phyloP scores from a whole-genome alignment of 2,888 invertebrate genomes.

The Chesias legatella region DNA sequence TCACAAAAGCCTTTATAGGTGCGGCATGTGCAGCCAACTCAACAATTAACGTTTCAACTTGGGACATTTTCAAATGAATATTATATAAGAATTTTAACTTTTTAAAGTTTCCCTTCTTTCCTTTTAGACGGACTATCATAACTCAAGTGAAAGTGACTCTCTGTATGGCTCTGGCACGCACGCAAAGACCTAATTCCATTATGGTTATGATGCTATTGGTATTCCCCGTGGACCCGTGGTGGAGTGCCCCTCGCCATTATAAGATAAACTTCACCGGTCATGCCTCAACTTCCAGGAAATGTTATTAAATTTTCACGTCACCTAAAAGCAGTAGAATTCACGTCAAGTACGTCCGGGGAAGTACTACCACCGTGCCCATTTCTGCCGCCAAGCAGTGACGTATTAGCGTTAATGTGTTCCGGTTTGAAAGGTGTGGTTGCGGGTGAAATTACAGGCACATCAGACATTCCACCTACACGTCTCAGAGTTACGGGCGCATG shows the following conservation, averaged over 20 bases:
- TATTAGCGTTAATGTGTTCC: too few relatives aligned
- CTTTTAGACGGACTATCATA: conserved; percentile 41
- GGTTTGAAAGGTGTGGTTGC: too few relatives aligned
- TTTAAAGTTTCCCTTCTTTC: conserved; percentile 30
- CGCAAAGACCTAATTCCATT: conserved; percentile 49
- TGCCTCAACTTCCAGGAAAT: too few relatives aligned
- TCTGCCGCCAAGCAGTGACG: too few relatives aligned
- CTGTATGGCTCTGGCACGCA: conserved; percentile 41
- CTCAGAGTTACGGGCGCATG: too few relatives aligned
- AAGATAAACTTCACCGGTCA: conserved; percentile 29
- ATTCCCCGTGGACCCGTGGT: conserved; percentile 48
- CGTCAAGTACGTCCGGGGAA: too few relatives aligned
- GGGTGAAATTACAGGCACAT: too few relatives aligned
- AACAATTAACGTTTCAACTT: conserved; percentile 11
- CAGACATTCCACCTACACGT: too few relatives aligned
- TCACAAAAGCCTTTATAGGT: conserved; percentile 6
- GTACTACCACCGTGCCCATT: too few relatives aligned
- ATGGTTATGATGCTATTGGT: conserved; percentile 57
- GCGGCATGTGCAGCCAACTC: conserved; percentile 5
- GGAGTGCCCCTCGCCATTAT: conserved; percentile 41
- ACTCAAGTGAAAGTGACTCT: conserved; percentile 55
- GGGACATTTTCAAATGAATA: conserved; percentile 27
- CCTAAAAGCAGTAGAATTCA: too few relatives aligned
- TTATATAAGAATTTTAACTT: too few relatives aligned
- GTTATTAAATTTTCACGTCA: too few relatives aligned